Base-by-base conservation (phyloP, 2,888 invertebrate species). In the Cremastobaeus sp. region DNA sequence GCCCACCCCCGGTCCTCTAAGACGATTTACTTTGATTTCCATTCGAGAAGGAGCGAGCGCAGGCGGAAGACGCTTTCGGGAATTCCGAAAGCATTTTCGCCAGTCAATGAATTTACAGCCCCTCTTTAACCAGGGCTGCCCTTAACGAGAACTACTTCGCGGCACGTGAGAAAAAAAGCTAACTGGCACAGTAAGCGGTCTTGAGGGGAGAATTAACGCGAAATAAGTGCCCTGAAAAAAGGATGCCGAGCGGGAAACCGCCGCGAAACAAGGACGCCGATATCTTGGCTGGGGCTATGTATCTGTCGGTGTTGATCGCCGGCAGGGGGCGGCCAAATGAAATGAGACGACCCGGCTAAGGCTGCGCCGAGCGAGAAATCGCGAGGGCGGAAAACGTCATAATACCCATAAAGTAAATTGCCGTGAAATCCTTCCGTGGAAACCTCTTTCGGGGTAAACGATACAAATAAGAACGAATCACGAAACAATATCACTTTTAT, bases 81-180 rank as follows among this genome's bases (percentile, higher is more conserved):
- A 84, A 84, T 84, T 81, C 79, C 82, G 74, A 77, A 81, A 82
- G 80, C 83, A 84, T 86, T 85, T 86, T 85, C 84, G 83, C 81
- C 84, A 82, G 85, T 86, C 86, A 86, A 86, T 86, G 86, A 86
- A 86, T 86, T 86, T 86, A 86, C 86, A 85, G 81, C 84, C 84
- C 83, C 82, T 82, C 82, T 81, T 82, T 79, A 79, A 47, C 78
- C 77, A 75, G 78, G 81, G 71, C 79, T 79, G 77, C 81, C 81
- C 80, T 86, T 87, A 87, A 87, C 85, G 82, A 85, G 85, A 85
- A 85, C 84, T 83, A 84, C 85, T 84, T 83, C 80, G 82, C 83
- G 83, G 85, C 84, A 86, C 86, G 87, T 86, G 86, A 85, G 78
- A 79, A 76, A 83, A 83, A 83, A 82, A 82, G 81, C 78, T 79